Evolutionary conservation across 2,888 invertebrate species (phyloP).

Genomic region (Drosophila leonis): DNA sequence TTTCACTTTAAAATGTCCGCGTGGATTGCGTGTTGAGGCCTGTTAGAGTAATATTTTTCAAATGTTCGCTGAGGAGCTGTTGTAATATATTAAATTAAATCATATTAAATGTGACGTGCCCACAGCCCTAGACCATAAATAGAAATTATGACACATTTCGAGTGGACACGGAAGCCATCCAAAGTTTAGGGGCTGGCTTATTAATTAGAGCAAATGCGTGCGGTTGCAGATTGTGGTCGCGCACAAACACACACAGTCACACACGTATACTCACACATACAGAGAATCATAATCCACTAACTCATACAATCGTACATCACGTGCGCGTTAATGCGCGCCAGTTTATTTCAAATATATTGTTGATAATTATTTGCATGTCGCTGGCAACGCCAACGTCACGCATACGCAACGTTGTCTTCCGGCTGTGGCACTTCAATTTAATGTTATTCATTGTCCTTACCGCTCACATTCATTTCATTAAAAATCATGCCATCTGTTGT

Average conservation of each 20-base stretch:
- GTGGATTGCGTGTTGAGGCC: slow-evolving; percentile 39
- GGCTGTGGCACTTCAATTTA: slow-evolving; percentile 37
- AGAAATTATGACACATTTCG: slow-evolving; percentile 78
- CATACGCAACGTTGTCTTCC: slow-evolving; percentile 48
- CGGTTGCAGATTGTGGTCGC: slow-evolving; percentile 67
- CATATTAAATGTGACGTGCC: slow-evolving; percentile 69
- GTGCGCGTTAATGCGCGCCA: slow-evolving; percentile 49
- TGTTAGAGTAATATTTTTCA: slow-evolving; percentile 41
- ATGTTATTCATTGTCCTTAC: slow-evolving; percentile 50
- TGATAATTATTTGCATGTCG: slow-evolving; percentile 56
- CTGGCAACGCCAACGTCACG: slow-evolving; percentile 47
- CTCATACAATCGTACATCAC: slow-evolving; percentile 31
- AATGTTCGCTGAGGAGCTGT: slow-evolving; percentile 64
- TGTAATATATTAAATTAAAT: slow-evolving; percentile 78
- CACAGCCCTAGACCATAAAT: slow-evolving; percentile 66
- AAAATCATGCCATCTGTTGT: slow-evolving; percentile 32
- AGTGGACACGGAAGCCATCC: slow-evolving; percentile 69
- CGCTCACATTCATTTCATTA: slow-evolving; percentile 38
- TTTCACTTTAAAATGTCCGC: slow-evolving; percentile 61
- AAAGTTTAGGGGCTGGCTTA: slow-evolving; percentile 65
- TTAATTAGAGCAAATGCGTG: slow-evolving; percentile 76
- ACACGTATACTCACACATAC: neutral
- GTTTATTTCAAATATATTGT: slow-evolving; percentile 44
- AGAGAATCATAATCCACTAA: slow-evolving; percentile 5
- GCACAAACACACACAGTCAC: slow-evolving; percentile 13